Evolutionary conservation across 2,888 invertebrate genomes (phyloP).

Genomic region (Steinernema hermaphroditum): DNA sequence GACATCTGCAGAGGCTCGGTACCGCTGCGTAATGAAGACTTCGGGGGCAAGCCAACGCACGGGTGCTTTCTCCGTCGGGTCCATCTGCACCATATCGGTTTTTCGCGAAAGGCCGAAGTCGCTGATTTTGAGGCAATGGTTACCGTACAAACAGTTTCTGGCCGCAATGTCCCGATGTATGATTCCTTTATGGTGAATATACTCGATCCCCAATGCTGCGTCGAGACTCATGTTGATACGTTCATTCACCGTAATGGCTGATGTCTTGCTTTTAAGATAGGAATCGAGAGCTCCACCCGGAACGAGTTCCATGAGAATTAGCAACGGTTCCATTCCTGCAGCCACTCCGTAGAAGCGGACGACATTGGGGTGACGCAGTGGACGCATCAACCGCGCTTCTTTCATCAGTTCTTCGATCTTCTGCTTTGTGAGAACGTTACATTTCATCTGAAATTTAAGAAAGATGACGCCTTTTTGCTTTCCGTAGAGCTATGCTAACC

Average conservation of each 20-base stretch:
- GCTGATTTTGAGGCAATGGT: conserved; percentile 8
- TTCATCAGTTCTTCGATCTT: conserved; percentile 44
- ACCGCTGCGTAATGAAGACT: conserved; percentile 36
- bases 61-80: conserved; percentile 34
- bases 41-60: conserved; percentile 37
- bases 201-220: conserved; percentile 35
- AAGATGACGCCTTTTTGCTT: not conserved
- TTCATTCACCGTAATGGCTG: conserved; percentile 28
- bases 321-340: conserved; percentile 93
- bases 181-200: not conserved
- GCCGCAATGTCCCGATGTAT: conserved; percentile 34
- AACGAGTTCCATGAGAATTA: conserved; percentile 98
- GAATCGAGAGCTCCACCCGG: conserved; percentile 38
- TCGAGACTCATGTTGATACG: conserved; percentile 36
- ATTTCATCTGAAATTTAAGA: conserved; percentile 34
- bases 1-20: conserved; percentile 34
- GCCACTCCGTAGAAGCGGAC: conserved; percentile 93
- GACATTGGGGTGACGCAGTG: conserved; percentile 94
- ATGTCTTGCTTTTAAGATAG: conserved; percentile 32
- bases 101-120: conserved; percentile 3
- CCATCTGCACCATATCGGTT: conserved; percentile 8
- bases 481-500: too few relatives aligned
- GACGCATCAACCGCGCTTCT: conserved; percentile 90
- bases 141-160: conserved; percentile 28
- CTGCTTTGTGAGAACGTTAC: conserved; percentile 32